Evolutionary conservation across 2,113 vertebrate species (phyloP), one percentile per base, ranked within the genome.

Genomic region (Dolichallabes microphthalmus): DNA sequence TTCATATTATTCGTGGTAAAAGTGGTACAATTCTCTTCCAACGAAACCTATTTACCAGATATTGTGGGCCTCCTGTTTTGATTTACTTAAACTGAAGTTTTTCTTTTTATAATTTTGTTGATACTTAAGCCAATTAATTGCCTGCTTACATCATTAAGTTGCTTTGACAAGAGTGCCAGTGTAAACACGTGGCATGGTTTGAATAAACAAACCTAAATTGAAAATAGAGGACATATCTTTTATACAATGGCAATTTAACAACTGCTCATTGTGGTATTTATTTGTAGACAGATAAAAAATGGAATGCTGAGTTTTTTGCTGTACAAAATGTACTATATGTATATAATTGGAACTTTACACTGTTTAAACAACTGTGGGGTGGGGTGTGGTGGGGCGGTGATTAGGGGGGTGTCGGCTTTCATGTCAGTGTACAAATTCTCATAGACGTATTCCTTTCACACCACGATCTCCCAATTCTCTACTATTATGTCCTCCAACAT

Each of bases 401-500:
- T 63, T 61, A 60, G 53, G 32, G 82, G 52, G 74, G 93, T 61
- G 27, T 39, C 45, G 30, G 69, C 71, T 92, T 96, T 95, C 94
- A 93, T 93, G 89, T 93, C 90, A 93, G 94, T 94, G 94, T 94
- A 94, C 90, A 96, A 96, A 96, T 96, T 96, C 96, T 96, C 95
- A 94, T 95, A 95, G 95, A 95, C 95, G 94, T 96, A 96, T 96
- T 96, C 96, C 94, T 96, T 96, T 96, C 96, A 96, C 95, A 96
- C 94, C 93, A 94, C 95, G 95, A 96, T 96, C 96, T 95, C 95
- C 95, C 96, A 96, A 97, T 96, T 96, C 96, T 95, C 94, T 95
- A 96, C 96, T 96, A 96, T 97, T 96, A 96, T 95, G 95, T 97
- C 96, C 94, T 94, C 95, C 94, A 95, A 96, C 96, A 96, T 96